Conservation (phyloP, 1,140 invertebrate genomes). For the Watersipora subatra region DNA sequence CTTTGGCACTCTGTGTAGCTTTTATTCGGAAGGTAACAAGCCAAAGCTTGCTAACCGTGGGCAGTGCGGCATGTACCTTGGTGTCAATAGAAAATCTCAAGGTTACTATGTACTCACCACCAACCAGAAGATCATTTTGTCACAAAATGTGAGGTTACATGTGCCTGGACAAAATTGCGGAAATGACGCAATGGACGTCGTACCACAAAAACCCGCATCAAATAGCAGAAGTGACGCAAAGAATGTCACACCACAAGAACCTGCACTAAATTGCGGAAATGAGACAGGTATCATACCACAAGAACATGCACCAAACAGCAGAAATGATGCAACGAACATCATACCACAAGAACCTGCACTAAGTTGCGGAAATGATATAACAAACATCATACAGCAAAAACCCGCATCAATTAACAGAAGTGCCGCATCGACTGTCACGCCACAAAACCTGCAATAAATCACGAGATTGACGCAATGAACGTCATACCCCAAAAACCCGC, state of each 20-base stretch:
- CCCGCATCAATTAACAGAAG: too few species aligned
- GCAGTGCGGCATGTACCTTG: not conserved
- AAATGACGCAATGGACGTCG: not conserved
- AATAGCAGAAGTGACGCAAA: not conserved
- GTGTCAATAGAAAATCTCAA: not conserved
- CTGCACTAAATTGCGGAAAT: not conserved
- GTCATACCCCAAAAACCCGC: too few species aligned
- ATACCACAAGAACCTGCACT: not conserved
- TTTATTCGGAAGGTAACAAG: not conserved
- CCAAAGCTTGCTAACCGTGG: not conserved
- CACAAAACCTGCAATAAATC: not conserved
- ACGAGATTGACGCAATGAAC: too few species aligned
- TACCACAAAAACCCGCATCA: not conserved
- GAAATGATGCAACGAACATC: not conserved
- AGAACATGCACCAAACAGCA: not conserved
- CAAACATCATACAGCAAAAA: too few species aligned
- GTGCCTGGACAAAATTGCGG: not conserved
- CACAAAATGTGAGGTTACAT: not conserved
- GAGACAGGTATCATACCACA: too few species aligned
- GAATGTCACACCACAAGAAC: not conserved
- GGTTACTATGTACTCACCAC: not conserved
- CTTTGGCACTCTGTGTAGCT: not conserved
- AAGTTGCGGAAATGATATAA: too few species aligned
- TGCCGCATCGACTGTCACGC: not conserved
- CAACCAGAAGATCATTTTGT: too few species aligned